Evolutionary conservation across 2,113 vertebrate genomes (phyloP), one percentile per base, ranked within the genome.

Genomic region (Thinocorus orbignyianus): DNA sequence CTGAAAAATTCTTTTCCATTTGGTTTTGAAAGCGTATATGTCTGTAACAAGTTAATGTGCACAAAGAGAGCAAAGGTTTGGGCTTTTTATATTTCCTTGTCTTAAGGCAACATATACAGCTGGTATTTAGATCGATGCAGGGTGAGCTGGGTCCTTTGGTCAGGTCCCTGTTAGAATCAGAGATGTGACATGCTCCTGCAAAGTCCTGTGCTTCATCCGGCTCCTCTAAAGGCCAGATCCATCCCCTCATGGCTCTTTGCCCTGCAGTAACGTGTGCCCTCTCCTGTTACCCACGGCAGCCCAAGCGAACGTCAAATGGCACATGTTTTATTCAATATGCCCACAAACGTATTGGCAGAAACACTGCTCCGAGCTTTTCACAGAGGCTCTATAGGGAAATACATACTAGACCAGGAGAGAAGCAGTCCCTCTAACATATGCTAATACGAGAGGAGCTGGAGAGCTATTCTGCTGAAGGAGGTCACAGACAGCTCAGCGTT

Each of bases 321-420:
- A 82, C 83, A 49, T 68, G 61, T 83, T 95, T 94, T 90, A 91
- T 97, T 95, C 84, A 91, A 66, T 37, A 31, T 13, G 64, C 46
- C 23, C 51, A 62, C 81, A 78, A 80, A 70, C 19, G 18, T 61
- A 72, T 71, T 2, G 1, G 71, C 89, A 95, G 85, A 82, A 87
- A 91, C 88, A 85, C 5, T 62, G 77, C 77, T 72, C 69, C 17
- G 61, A 86, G 86, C 83, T 86, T 86, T 81, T 69, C 66, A 86
- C 41, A 79, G 48, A 95, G 65, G 65, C 24, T 74, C 86, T 81
- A 54, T 16, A 65, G 84, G 88, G 92, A 97, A 94, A 92, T 61
- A 51, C 26, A 35, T 10, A 20, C 51, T 4, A 61, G 85, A 31
- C 55, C 55, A 48, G 60, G 65, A 72, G 73, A 52, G 66, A 31